These are phyloP conservation scores for Anarhynchus alexandrinus DNA, from an alignment of 2,113 vertebrate genomes.

Conservation along the genomic window DNA sequence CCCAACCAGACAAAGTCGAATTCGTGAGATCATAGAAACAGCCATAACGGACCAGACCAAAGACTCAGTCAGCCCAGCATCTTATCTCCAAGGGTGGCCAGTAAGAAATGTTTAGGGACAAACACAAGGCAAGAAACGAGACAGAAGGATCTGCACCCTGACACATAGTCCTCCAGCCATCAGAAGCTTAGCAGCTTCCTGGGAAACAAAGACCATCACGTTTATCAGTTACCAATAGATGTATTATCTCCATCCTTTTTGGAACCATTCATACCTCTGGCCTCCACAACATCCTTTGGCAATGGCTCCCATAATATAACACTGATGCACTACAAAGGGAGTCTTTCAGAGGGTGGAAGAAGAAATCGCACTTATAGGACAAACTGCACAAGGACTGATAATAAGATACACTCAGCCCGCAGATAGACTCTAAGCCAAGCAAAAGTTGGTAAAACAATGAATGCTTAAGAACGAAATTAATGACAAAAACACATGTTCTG, in stretches of 20 bases:
- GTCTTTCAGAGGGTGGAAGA: rapidly evolving
- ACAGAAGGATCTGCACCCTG: not conserved
- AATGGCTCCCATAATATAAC: not conserved
- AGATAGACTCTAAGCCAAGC: not conserved
- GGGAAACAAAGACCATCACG: not conserved
- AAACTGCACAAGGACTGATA: not conserved
- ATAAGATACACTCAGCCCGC: not conserved
- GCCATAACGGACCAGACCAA: not conserved
- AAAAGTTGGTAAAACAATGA: conserved; percentile 19
- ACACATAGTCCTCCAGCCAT: not conserved
- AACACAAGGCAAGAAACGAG: not conserved
- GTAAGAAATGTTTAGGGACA: not conserved
- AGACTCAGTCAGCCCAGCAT: not conserved
- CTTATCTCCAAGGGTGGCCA: not conserved
- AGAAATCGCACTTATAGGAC: not conserved
- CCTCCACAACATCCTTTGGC: not conserved
- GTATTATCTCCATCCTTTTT: not conserved
- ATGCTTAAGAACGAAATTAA: not conserved
- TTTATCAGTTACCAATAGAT: not conserved
- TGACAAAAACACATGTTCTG: conserved; percentile 17
- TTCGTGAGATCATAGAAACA: not conserved
- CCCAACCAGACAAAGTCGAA: not conserved
- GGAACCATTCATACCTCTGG: not conserved
- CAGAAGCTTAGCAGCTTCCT: not conserved
- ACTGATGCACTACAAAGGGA: not conserved